Evolutionary conservation across 1,140 invertebrate genomes (phyloP).

Genomic region (Nylanderia fulva): DNA sequence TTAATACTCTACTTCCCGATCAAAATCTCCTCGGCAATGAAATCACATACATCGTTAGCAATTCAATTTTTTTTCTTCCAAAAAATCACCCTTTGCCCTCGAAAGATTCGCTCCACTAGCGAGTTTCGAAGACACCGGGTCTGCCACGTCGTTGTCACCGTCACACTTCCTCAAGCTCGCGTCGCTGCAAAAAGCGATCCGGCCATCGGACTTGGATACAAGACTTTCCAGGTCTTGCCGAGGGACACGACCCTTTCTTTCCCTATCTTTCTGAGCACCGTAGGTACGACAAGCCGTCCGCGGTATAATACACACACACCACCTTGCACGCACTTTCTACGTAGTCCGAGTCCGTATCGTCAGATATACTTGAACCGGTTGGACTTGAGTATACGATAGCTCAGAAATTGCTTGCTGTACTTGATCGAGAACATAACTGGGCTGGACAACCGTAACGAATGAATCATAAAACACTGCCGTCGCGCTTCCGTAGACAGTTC

Average conservation of each 20-base stretch:
- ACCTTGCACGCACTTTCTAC: constrained; percentile 70
- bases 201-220: constrained; percentile 65
- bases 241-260: background rate
- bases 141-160: background rate
- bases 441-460: constrained; percentile 65
- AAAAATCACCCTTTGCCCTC: background rate
- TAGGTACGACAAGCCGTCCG: constrained; percentile 59
- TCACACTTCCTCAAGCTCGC: background rate
- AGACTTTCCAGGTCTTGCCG: constrained; percentile 84
- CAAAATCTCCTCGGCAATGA: background rate
- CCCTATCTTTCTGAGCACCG: constrained; percentile 66
- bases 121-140: constrained; percentile 50
- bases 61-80: background rate
- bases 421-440: constrained; percentile 85
- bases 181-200: background rate
- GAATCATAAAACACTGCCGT: constrained; percentile 56
- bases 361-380: constrained; percentile 86
- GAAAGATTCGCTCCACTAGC: constrained; percentile 62
- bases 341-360: constrained; percentile 86
- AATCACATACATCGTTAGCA: background rate
- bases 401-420: constrained; percentile 86
- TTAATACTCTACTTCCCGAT: background rate
- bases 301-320: constrained; percentile 65
- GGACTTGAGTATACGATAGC: constrained; percentile 86
- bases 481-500: background rate